These are phyloP conservation scores for Orbicella faveolata DNA, from an alignment of 64 coral and sea anemone species.

Conservation along the genomic window DNA sequence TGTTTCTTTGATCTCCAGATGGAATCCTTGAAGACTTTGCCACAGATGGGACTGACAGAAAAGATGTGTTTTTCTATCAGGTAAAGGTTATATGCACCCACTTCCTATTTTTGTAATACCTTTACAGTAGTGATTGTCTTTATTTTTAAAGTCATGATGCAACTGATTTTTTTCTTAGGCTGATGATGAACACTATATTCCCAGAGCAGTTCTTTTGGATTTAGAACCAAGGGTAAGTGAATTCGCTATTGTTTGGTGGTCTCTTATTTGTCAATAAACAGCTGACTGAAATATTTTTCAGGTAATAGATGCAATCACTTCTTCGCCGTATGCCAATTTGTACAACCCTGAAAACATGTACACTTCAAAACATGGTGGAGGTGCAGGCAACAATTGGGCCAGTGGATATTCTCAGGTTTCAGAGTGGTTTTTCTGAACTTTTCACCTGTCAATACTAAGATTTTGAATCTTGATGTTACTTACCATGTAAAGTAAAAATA, in stretches of 20 bases:
- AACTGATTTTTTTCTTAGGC: conserved; percentile 48
- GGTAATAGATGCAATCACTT: conserved; percentile 98
- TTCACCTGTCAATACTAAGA: background rate
- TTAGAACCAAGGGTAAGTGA: conserved; percentile 89
- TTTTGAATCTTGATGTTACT: too few species aligned
- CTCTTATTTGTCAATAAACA: too few species aligned
- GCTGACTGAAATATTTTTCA: conserved; percentile 8
- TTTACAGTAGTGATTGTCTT: too few species aligned
- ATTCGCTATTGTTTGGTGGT: background rate
- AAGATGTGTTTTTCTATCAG: conserved; percentile 99
- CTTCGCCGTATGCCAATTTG: conserved; percentile 94
- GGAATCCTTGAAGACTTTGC: conserved; percentile 99
- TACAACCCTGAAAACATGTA: conserved; percentile 99
- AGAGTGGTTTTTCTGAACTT: background rate
- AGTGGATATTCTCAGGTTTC: conserved; percentile 95
- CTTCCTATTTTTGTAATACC: too few species aligned
- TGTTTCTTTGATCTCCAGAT: conserved; percentile 55
- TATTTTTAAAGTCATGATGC: background rate
- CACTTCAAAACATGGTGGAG: conserved; percentile 98
- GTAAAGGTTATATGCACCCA: conserved; percentile 3
- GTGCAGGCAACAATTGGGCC: conserved; percentile 97
- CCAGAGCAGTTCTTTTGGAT: conserved; percentile 97
- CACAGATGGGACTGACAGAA: conserved; percentile 98
- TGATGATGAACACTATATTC: conserved; percentile 99
- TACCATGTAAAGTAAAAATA: background rate